A percentile compares a stretch with the other conserved stretches of the same genome.
Conservation (phyloP, 2,113 vertebrate species). For the Atractosteus spatula region DNA sequence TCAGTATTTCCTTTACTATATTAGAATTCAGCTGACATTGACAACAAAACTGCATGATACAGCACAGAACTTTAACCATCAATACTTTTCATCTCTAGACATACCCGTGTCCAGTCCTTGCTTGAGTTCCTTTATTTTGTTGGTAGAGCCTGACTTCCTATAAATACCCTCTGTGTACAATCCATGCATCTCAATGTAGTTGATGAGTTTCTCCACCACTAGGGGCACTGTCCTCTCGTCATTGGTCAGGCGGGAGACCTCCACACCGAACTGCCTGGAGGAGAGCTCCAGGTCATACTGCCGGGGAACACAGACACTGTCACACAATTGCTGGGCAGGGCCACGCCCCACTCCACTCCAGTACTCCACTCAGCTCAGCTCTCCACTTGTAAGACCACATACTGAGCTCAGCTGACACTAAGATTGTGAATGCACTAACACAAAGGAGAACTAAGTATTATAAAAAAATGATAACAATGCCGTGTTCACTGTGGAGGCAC, state of each 20-base stretch:
- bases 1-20: too few relatives aligned
- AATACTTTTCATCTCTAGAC: conserved; percentile 10
- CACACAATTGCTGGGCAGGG: conserved; percentile 19
- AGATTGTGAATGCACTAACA: too few relatives aligned
- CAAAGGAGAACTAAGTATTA: too few relatives aligned
- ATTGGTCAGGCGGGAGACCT: conserved; percentile 86
- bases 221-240: conserved; percentile 88
- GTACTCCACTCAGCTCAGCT: too few relatives aligned
- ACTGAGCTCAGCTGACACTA: too few relatives aligned
- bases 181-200: conserved; percentile 97
- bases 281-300: conserved; percentile 93
- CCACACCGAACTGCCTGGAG: conserved; percentile 88
- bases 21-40: too few relatives aligned
- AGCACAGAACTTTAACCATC: background rate
- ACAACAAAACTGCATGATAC: too few relatives aligned
- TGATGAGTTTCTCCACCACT: conserved; percentile 94
- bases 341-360: background rate
- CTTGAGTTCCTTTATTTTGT: conserved; percentile 95
- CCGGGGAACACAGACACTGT: conserved; percentile 3
- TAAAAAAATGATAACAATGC: too few relatives aligned
- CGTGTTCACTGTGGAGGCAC: too few relatives aligned
- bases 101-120: conserved; percentile 88
- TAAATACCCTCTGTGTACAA: conserved; percentile 97
- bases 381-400: too few relatives aligned
- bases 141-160: conserved; percentile 91